phyloP scores from a whole-genome alignment of 1,140 invertebrate species.

The Drosophila sucinea region DNA sequence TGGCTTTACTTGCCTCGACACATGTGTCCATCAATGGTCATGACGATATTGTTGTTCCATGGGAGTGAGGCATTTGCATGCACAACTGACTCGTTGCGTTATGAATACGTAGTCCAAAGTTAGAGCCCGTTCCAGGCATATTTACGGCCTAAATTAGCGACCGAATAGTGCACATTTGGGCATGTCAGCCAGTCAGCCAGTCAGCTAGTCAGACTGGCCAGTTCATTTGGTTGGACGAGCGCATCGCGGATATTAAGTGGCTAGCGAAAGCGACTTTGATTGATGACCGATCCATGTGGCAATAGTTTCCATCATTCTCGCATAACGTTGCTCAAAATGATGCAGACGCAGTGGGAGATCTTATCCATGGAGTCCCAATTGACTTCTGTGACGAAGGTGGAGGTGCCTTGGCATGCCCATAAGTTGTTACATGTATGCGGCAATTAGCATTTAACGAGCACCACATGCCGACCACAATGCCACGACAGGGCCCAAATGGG shows the following conservation, averaged over 20 bases:
- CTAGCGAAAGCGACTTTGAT: conserved; percentile 25
- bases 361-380: conserved; percentile 28
- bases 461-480: conserved; percentile 63
- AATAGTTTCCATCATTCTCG: conserved; percentile 35
- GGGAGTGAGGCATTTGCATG: conserved; percentile 59
- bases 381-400: not conserved
- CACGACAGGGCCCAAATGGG: conserved; percentile 43
- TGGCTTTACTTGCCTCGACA: conserved; percentile 17
- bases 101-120: conserved; percentile 46
- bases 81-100: conserved; percentile 49
- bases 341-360: not conserved
- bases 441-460: conserved; percentile 74
- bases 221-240: conserved; percentile 31
- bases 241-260: conserved; percentile 64
- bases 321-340: not conserved
- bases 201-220: conserved; percentile 14
- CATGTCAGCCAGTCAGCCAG: not conserved
- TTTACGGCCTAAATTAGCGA: conserved; percentile 58
- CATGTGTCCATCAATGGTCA: conserved; percentile 37
- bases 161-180: conserved; percentile 50
- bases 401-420: conserved; percentile 41
- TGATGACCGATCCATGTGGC: conserved; percentile 43
- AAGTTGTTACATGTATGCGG: conserved; percentile 63
- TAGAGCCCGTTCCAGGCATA: conserved; percentile 29
- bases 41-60: conserved; percentile 40